Base-by-base conservation (phyloP, 2,113 vertebrate species). In the Hydrochoerus hydrochaeris region DNA sequence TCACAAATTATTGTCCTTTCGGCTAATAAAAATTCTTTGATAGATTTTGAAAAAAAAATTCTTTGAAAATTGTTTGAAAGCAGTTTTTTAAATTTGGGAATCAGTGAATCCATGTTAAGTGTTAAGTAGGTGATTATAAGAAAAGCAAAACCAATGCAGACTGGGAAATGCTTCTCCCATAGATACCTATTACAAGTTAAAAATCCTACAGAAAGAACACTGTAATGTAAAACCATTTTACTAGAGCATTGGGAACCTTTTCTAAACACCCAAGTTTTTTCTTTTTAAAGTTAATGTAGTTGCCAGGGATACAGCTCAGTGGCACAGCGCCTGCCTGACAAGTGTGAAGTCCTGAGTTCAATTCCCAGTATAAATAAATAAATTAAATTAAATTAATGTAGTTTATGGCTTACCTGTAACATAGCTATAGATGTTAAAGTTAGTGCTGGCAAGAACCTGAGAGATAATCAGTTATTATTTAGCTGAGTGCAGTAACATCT, bases 21-120 rank as follows among this genome's bases (percentile, higher is more conserved):
- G 28, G 49, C 54, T 32, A 84, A 32, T 75, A 91, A 69, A 67
- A 92, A 81, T 38, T 85, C 85, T 94, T 81, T 60, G 82, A 88
- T n/a, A 81, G 57, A 67, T 35, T 67, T 13, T 67, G 65, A 67
- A 67, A 67, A 67, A 67, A 67, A 22, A 67, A 67, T 16, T 63
- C 62, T n/a, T 69, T 19, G 65, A 69, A 69, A 69, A n/a, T 67
- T 67, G 65, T 44, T 84, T 54, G 54, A 54, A 54, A 54, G 54
- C 54, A 54, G 49, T 95, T 75, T 57, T 35, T 38, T 91, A 22
- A 75, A 89, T 7, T 30, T 7, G 26, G 58, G 52, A 73, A 73
- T 38, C n/a, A 60, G 77, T 38, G 67, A 85, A n/a, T 62, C 60
- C 88, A 77, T 7, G 32, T 46, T 54, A 30, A 71, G 63, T 52